phyloP scores from a whole-genome alignment of 2,797 vertebrate species.

The Brachyalestes nurse region DNA sequence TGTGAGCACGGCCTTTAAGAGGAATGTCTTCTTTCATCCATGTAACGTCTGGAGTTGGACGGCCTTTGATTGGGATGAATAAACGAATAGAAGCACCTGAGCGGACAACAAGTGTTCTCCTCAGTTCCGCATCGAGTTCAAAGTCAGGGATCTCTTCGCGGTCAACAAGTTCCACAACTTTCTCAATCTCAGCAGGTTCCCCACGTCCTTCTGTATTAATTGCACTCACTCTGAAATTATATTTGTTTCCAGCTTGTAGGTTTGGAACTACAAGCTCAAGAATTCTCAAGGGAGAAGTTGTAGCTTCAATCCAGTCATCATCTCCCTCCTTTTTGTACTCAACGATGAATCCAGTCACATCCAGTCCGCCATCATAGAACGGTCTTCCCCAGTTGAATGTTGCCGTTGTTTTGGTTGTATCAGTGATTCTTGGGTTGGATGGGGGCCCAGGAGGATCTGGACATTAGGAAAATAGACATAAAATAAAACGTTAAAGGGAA shows the following conservation, averaged over 20 bases:
- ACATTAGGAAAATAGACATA: constrained; percentile 44
- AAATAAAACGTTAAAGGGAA: not conserved
- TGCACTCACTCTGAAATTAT: constrained; percentile 93
- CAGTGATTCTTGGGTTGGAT: constrained; percentile 90
- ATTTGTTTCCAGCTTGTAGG: constrained; percentile 92
- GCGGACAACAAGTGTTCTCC: constrained; percentile 94
- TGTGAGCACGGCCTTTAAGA: constrained; percentile 90
- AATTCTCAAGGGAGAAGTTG: constrained; percentile 85
- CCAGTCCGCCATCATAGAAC: constrained; percentile 96
- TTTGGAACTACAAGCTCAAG: constrained; percentile 92
- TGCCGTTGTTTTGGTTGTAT: constrained; percentile 95
- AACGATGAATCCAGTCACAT: constrained; percentile 92
- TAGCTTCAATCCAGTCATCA: constrained; percentile 94
- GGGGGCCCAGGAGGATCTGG: constrained; percentile 97
- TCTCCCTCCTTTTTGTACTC: constrained; percentile 96
- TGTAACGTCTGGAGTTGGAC: constrained; percentile 91
- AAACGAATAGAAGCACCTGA: constrained; percentile 92
- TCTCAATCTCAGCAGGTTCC: constrained; percentile 89
- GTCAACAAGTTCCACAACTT: constrained; percentile 88
- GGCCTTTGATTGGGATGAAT: constrained; percentile 95
- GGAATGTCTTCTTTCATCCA: constrained; percentile 93
- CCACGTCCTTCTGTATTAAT: constrained; percentile 91
- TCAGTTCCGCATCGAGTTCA: constrained; percentile 96
- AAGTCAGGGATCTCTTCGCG: constrained; percentile 92
- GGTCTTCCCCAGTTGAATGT: constrained; percentile 92